These are phyloP conservation scores for Ptyas mucosa DNA, from an alignment of 2,113 vertebrate genomes.

Conservation along the genomic window DNA sequence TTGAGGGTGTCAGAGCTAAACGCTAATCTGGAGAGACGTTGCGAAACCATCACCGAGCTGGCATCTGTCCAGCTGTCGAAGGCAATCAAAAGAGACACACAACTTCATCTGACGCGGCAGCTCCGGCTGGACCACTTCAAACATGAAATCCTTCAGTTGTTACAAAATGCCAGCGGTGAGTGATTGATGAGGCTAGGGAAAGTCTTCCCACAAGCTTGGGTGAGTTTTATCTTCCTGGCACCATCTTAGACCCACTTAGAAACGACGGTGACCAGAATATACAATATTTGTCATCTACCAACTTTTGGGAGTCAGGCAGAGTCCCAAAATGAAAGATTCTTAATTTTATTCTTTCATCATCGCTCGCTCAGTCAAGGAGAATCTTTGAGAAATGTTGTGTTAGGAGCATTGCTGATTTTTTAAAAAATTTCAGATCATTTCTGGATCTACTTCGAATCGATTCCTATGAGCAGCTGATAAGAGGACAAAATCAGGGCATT, in stretches of 20 bases:
- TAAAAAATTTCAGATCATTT: background rate
- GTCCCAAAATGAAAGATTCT: background rate
- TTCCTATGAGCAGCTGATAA: background rate
- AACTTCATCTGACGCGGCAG: background rate
- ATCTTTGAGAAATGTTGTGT: background rate
- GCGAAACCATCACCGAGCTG: constrained; percentile 22
- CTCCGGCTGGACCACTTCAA: background rate
- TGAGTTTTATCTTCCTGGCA: background rate
- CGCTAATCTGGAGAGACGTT: constrained; percentile 28
- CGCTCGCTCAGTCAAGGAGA: background rate
- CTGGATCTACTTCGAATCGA: background rate
- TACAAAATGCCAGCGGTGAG: rapidly evolving
- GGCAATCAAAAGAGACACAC: background rate
- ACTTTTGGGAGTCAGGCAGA: background rate
- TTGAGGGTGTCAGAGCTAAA: constrained; percentile 39
- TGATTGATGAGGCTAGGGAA: background rate
- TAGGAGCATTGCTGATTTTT: background rate
- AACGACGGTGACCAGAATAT: background rate
- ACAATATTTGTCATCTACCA: background rate
- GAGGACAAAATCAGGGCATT: background rate
- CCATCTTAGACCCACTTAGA: rapidly evolving
- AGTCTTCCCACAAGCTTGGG: background rate
- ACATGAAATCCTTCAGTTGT: rapidly evolving
- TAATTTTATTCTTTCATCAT: background rate
- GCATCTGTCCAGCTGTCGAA: constrained; percentile 46